Evolutionary conservation across 2,797 vertebrate genomes (phyloP).

Genomic region (Pristis pectinata): DNA sequence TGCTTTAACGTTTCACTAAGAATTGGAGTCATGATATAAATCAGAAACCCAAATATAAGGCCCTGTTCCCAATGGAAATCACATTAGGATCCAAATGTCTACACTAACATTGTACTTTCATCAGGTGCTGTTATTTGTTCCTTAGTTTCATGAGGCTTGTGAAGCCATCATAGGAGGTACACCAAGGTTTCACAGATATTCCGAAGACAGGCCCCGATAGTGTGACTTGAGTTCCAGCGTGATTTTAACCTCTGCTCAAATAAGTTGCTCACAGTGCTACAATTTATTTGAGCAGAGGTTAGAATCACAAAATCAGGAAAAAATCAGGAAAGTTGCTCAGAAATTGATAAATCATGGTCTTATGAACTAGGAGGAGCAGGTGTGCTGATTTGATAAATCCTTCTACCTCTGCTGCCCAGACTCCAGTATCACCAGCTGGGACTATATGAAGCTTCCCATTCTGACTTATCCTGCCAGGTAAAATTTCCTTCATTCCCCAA

Average conservation of each 20-base stretch:
- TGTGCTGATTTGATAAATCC: neutral
- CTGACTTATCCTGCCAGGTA: neutral
- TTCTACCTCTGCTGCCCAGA: neutral
- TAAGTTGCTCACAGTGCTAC: too few relatives aligned
- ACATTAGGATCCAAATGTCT: neutral
- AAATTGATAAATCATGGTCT: too few relatives aligned
- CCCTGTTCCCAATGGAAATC: neutral
- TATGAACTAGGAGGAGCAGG: neutral
- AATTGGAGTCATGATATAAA: neutral
- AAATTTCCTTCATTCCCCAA: neutral
- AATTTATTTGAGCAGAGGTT: too few relatives aligned
- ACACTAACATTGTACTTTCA: neutral
- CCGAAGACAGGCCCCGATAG: neutral
- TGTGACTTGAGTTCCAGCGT: neutral
- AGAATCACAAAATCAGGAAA: too few relatives aligned
- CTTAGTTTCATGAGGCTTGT: neutral
- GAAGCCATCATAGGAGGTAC: neutral
- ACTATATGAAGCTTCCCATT: too few relatives aligned
- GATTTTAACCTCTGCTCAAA: neutral
- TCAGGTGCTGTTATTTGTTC: neutral
- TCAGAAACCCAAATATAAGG: neutral
- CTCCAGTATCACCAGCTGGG: too few relatives aligned
- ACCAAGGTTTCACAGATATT: neutral
- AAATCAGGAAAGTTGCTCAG: too few relatives aligned
- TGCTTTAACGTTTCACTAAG: neutral